phyloP scores from a whole-genome alignment of 2,888 invertebrate genomes.

The Heliothis peltigera region DNA sequence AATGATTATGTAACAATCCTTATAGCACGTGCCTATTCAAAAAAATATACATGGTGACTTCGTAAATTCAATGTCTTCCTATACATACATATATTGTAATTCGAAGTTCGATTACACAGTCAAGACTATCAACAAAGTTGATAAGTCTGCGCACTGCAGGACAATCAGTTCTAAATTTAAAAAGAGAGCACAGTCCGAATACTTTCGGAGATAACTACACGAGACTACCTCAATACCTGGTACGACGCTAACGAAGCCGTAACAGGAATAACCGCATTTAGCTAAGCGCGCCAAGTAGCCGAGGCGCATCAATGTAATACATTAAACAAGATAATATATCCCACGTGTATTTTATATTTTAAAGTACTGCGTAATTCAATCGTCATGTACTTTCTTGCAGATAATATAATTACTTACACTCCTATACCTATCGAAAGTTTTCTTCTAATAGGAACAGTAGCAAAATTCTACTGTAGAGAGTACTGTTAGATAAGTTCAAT shows the following conservation, averaged over 20 bases:
- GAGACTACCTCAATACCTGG: constrained; percentile 44
- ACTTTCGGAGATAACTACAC: constrained; percentile 19
- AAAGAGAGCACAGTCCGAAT: constrained; percentile 26
- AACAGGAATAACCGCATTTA: constrained; percentile 42
- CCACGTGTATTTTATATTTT: constrained; percentile 20
- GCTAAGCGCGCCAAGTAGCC: constrained; percentile 36
- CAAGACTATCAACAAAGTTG: no score
- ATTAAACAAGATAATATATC: not conserved
- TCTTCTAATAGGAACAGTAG: not conserved
- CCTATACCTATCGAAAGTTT: not conserved
- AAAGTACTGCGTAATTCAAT: not conserved
- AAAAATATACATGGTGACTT: no score
- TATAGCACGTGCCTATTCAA: no score
- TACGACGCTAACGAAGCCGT: constrained; percentile 33
- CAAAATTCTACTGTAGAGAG: not conserved
- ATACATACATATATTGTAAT: no score
- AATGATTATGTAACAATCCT: no score
- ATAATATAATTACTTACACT: not conserved
- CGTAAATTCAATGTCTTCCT: no score
- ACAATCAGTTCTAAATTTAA: constrained; percentile 18
- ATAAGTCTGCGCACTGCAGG: not conserved
- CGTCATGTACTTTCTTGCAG: not conserved
- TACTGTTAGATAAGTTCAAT: constrained; percentile 1
- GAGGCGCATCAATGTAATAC: constrained; percentile 9
- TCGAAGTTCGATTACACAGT: no score